These are phyloP conservation scores for Chaetorhynchus papuensis DNA, from an alignment of 2,113 vertebrate genomes.

Conservation along the genomic window DNA sequence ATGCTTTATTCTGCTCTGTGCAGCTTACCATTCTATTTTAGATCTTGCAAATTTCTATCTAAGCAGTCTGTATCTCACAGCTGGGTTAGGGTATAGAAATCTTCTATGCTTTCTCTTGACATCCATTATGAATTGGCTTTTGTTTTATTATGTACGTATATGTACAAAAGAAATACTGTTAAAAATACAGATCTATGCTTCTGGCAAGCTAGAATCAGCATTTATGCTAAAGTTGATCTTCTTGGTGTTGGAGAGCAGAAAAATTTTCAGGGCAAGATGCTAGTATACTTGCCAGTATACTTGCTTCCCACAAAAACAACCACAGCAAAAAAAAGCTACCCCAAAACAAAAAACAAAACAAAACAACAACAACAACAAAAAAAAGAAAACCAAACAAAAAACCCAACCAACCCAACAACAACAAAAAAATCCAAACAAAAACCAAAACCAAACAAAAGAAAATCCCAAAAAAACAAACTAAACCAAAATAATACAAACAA, in stretches of 20 bases:
- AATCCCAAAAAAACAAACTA: neutral
- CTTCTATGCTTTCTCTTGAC: neutral
- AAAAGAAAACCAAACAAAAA: neutral
- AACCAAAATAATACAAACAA: neutral
- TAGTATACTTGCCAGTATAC: neutral
- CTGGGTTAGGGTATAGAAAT: neutral
- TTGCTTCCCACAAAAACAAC: neutral
- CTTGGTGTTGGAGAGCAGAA: neutral
- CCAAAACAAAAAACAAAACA: neutral
- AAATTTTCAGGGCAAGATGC: neutral
- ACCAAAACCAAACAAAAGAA: neutral
- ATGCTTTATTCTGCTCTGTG: neutral
- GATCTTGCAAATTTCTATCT: neutral
- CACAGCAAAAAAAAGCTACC: neutral
- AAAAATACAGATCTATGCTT: neutral
- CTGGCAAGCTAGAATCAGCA: neutral
- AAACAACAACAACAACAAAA: neutral
- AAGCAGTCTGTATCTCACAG: neutral
- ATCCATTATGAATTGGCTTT: neutral
- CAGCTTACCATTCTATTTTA: neutral
- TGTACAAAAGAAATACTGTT: neutral
- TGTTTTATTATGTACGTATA: neutral
- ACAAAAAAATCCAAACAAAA: neutral
- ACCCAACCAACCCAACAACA: neutral
- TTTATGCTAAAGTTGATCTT: neutral